Evolutionary conservation across 1,140 invertebrate genomes (phyloP).

Genomic region (Aphaenogaster ashmeadi): DNA sequence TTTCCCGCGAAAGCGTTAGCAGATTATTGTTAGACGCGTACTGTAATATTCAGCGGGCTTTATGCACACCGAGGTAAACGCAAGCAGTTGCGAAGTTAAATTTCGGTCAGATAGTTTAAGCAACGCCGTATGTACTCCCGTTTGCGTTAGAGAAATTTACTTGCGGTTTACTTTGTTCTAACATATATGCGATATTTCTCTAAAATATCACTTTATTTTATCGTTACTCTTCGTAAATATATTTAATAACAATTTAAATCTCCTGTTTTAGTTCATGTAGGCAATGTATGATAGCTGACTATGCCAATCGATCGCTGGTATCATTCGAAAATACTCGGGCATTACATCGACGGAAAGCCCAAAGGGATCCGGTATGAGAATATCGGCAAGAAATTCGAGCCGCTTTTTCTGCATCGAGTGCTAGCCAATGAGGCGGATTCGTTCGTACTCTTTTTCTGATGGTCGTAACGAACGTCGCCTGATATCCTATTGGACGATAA

Average conservation of each 20-base stretch:
- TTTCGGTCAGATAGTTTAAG: constrained; percentile 37
- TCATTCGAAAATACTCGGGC: constrained; percentile 20
- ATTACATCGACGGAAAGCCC: constrained; percentile 54
- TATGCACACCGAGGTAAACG: background rate
- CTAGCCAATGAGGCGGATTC: constrained; percentile 73
- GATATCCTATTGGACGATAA: constrained; percentile 62
- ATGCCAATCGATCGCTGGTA: background rate
- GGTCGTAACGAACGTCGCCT: constrained; percentile 57
- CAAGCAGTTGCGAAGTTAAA: constrained; percentile 40
- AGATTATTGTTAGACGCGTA: constrained; percentile 28
- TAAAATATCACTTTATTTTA: background rate
- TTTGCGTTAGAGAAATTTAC: constrained; percentile 17
- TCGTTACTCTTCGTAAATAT: background rate
- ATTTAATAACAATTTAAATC: background rate
- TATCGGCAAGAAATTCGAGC: constrained; percentile 71
- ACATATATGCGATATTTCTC: constrained; percentile 17
- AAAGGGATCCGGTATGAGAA: constrained; percentile 49
- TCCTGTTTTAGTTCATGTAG: background rate
- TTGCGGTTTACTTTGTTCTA: background rate
- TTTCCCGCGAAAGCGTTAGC: background rate
- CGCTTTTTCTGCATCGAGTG: constrained; percentile 64
- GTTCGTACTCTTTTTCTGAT: constrained; percentile 45
- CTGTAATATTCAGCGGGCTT: constrained; percentile 38
- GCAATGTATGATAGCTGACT: background rate
- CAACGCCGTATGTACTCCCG: constrained; percentile 8